These are phyloP conservation scores for Endomychus coccineus DNA, from an alignment of 2,888 invertebrate genomes.

Conservation along the genomic window DNA sequence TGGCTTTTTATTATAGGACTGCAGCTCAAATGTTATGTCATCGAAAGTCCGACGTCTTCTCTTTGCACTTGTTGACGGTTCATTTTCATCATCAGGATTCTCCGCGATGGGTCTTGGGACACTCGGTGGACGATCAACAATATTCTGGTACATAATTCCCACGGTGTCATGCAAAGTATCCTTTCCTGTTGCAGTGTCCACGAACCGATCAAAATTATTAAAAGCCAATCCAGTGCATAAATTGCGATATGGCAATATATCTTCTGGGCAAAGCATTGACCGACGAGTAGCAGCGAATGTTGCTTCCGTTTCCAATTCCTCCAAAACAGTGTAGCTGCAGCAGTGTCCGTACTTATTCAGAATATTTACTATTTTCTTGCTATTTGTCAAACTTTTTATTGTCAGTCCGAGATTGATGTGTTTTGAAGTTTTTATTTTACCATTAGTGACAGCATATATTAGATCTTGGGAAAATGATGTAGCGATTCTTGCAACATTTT, in stretches of 20 bases:
- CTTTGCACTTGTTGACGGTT: too few species aligned
- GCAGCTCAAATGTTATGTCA: too few species aligned
- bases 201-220: too few species aligned
- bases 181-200: too few species aligned
- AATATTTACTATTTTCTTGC: constrained; percentile 29
- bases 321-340: constrained; percentile 27
- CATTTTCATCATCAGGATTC: too few species aligned
- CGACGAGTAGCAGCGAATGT: constrained; percentile 23
- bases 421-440: constrained; percentile 26
- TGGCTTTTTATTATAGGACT: too few species aligned
- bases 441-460: constrained; percentile 23
- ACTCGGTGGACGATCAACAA: too few species aligned
- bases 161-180: too few species aligned
- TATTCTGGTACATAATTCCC: constrained; percentile 22
- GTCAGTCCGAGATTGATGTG: constrained; percentile 30
- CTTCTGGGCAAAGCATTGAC: constrained; percentile 24
- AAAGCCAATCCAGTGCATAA: too few species aligned
- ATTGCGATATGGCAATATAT: constrained; percentile 17
- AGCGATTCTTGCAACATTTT: constrained; percentile 9
- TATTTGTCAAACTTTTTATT: constrained; percentile 30
- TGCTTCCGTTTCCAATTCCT: constrained; percentile 34
- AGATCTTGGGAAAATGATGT: constrained; percentile 20
- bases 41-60: too few species aligned
- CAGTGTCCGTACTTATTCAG: constrained; percentile 33
- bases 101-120: too few species aligned